Evolutionary conservation across 1,140 invertebrate species (phyloP).

Genomic region (Campodea augens): DNA sequence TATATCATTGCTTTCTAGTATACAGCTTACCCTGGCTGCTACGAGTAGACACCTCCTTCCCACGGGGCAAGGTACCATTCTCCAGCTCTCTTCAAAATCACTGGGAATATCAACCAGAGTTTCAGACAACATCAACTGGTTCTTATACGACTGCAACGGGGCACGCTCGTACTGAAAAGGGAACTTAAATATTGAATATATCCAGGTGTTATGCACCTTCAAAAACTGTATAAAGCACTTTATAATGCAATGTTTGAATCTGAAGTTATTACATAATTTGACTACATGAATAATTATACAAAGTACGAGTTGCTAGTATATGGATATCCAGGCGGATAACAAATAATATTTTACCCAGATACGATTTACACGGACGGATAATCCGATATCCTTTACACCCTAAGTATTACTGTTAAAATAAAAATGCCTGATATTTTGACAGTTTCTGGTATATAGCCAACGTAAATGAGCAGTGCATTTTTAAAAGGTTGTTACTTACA

Average conservation of each 20-base stretch:
- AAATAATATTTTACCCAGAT: neutral
- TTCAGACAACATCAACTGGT: constrained; percentile 61
- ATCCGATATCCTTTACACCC: neutral
- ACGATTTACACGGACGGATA: neutral
- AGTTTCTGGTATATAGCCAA: neutral
- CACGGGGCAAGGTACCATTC: constrained; percentile 60
- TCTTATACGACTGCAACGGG: constrained; percentile 7
- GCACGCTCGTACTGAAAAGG: too few species aligned
- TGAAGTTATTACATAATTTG: neutral
- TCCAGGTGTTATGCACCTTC: neutral
- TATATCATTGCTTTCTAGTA: neutral
- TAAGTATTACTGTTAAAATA: neutral
- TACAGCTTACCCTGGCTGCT: constrained; percentile 38
- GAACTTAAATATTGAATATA: neutral
- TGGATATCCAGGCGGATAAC: neutral
- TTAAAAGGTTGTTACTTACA: neutral
- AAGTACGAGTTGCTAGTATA: neutral
- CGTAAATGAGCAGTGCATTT: neutral
- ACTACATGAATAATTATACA: neutral
- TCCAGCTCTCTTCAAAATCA: constrained; percentile 57
- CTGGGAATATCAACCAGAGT: constrained; percentile 72
- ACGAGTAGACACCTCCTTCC: constrained; percentile 59
- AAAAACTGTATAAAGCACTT: too few species aligned
- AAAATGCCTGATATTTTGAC: neutral
- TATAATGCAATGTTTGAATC: too few species aligned